Percentiles rank a stretch among this genome's conserved stretches.
Evolutionary conservation across 2,888 invertebrate species (phyloP).

Genomic region (Nomada goodeniana): DNA sequence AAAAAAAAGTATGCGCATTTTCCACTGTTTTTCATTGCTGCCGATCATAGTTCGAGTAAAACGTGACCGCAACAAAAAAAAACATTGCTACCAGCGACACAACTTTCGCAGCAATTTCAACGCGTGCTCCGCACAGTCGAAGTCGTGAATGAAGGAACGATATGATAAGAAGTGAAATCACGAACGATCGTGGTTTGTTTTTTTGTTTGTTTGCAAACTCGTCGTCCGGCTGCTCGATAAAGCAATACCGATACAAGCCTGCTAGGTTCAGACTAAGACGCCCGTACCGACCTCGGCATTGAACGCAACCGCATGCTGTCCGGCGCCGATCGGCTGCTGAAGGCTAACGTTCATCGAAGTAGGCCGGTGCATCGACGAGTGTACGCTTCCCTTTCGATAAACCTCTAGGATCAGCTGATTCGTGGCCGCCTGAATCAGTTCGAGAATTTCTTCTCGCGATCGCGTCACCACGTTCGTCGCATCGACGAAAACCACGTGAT

Average conservation of each 20-base stretch:
- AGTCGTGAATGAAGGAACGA: neutral
- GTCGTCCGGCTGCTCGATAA: slow-evolving; percentile 1
- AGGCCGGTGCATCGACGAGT: slow-evolving; percentile 75
- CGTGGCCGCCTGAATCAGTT: slow-evolving; percentile 87
- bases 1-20: no score
- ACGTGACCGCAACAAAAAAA: no score
- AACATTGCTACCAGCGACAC: no score
- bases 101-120: no score
- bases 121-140: neutral
- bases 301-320: slow-evolving; percentile 88
- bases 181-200: slow-evolving; percentile 2
- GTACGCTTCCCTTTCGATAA: slow-evolving; percentile 79
- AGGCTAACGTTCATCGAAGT: slow-evolving; percentile 78
- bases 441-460: slow-evolving; percentile 88
- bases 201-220: neutral
- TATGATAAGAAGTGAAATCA: slow-evolving; percentile 15
- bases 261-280: slow-evolving; percentile 90
- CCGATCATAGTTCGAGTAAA: no score
- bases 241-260: neutral
- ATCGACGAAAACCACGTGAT: slow-evolving; percentile 95
- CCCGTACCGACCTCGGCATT: slow-evolving; percentile 96
- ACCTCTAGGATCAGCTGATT: slow-evolving; percentile 81
- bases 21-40: no score
- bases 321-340: slow-evolving; percentile 72
- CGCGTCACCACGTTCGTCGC: slow-evolving; percentile 94